Evolutionary conservation across 1,140 invertebrate genomes (phyloP).

Genomic region (Coelopa frigida): DNA sequence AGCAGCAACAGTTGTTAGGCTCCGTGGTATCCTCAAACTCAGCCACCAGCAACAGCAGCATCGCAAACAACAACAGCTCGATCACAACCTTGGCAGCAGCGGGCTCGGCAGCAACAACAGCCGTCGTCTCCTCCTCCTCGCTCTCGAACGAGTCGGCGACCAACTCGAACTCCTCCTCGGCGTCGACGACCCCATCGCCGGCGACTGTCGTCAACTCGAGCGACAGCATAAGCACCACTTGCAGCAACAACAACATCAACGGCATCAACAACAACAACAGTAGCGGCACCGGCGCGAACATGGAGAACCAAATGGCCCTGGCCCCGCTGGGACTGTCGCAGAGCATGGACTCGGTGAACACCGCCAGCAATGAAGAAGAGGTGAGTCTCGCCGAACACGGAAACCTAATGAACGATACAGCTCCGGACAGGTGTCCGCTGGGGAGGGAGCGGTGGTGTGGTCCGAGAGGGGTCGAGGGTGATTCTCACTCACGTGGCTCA

Average conservation of each 20-base stretch:
- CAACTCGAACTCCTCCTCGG: slow-evolving; percentile 32
- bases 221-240: slow-evolving; percentile 30
- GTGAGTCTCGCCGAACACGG: slow-evolving; percentile 57
- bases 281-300: slow-evolving; percentile 28
- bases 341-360: slow-evolving; percentile 90
- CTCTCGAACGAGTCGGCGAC: slow-evolving; percentile 29
- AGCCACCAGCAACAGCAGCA: slow-evolving; percentile 5
- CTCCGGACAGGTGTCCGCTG: too few species aligned
- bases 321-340: slow-evolving; percentile 55
- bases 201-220: slow-evolving; percentile 17
- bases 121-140: slow-evolving; percentile 11
- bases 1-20: slow-evolving; percentile 1
- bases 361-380: slow-evolving; percentile 84
- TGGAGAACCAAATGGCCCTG: slow-evolving; percentile 44
- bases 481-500: too few species aligned
- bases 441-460: too few species aligned
- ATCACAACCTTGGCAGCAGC: slow-evolving; percentile 29
- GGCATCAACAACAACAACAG: slow-evolving; percentile 19
- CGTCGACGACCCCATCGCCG: slow-evolving; percentile 39
- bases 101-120: slow-evolving; percentile 18
- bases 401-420: too few species aligned
- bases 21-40: not conserved
- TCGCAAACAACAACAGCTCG: slow-evolving; percentile 13
- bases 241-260: slow-evolving; percentile 22
- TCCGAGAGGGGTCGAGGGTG: too few species aligned